Conservation (phyloP, 1,140 invertebrate species). For the Drosophila sp. region DNA sequence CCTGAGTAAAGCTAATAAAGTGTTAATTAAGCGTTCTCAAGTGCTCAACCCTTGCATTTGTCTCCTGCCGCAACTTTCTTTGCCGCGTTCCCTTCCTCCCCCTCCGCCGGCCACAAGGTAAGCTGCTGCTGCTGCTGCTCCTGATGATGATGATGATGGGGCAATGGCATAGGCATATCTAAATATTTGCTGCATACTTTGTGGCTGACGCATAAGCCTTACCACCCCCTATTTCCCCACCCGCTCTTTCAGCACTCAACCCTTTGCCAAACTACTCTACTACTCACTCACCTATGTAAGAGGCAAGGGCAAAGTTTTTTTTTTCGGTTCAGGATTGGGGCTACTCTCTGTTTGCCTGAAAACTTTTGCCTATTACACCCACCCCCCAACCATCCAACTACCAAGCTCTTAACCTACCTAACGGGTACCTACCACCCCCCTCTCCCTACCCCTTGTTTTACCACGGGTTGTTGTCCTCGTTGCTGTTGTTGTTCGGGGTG, state of each 20-base stretch:
- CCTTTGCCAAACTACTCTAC: not conserved
- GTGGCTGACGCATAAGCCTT: slow-evolving; percentile 56
- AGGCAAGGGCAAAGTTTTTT: slow-evolving; percentile 50
- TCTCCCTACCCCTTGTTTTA: not conserved
- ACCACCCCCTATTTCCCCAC: not conserved
- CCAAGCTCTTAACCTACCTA: not conserved
- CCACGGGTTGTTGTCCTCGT: slow-evolving; percentile 12
- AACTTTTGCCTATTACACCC: slow-evolving; percentile 10
- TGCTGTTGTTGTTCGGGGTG: slow-evolving; percentile 20
- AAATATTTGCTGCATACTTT: slow-evolving; percentile 69
- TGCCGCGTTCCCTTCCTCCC: not conserved
- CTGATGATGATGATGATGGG: slow-evolving; percentile 12
- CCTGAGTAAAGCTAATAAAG: slow-evolving; percentile 60
- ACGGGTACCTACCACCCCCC: not conserved
- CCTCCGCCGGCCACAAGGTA: not conserved
- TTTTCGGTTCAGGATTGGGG: slow-evolving; percentile 12
- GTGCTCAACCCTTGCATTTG: slow-evolving; percentile 38
- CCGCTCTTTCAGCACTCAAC: not conserved
- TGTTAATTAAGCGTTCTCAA: slow-evolving; percentile 67
- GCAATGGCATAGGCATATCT: slow-evolving; percentile 50
- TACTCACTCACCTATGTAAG: slow-evolving; percentile 5
- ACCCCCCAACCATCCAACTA: not conserved
- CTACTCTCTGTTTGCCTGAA: slow-evolving; percentile 25
- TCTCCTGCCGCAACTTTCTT: slow-evolving; percentile 13
- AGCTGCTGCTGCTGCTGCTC: not conserved